Base-by-base conservation (phyloP, 2,888 invertebrate genomes). In the Brenthis ino region DNA sequence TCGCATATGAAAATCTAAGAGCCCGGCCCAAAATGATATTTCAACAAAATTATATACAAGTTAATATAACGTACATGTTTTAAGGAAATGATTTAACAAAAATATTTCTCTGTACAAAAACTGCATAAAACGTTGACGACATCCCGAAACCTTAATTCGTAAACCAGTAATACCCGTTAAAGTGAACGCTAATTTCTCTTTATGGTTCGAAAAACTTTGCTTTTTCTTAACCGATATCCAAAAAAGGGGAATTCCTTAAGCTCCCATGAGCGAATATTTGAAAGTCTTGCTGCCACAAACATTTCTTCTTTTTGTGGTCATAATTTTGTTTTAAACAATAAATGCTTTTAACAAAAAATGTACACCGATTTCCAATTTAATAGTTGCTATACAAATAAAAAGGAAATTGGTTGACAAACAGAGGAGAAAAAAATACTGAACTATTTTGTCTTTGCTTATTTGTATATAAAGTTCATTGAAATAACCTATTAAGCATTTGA, bases 131-230 rank as follows among this genome's bases (percentile, higher is more conserved):
- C 1, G 43, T 48, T n/a, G n/a, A 4, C 58, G 28, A 58, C 24
- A 58, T 48, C 58, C 58, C 24, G 1, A 58, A 60, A 60, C 50
- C 28, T 50, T 60, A 60, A 60, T 60, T 48, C 50, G 48, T 28
- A 50, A 50, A 50, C 50, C 60, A 60, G 60, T 60, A 60, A 48
- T 50, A 50, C 50, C 28, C 48, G 16, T 48, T 58, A 47, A 48
- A 58, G 47, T 14, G 16, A 47, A 28, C 60, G 28, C 28, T 28
- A 28, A 60, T 50, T 12, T 33, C 50, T 60, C 28, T 28, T 60
- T 60, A 50, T 6, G 48, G 60, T 33, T n/a, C 28, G 60, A 14
- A 48, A 28, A 28, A 28, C 6, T 20, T 60, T 2, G 48, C n/a
- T 60, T 50, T 48, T 50, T 50, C n/a, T 20, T 14, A 11, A 14